These are phyloP conservation scores for Drosophila burlai DNA, from an alignment of 1,140 invertebrate species.

Conservation along the genomic window DNA sequence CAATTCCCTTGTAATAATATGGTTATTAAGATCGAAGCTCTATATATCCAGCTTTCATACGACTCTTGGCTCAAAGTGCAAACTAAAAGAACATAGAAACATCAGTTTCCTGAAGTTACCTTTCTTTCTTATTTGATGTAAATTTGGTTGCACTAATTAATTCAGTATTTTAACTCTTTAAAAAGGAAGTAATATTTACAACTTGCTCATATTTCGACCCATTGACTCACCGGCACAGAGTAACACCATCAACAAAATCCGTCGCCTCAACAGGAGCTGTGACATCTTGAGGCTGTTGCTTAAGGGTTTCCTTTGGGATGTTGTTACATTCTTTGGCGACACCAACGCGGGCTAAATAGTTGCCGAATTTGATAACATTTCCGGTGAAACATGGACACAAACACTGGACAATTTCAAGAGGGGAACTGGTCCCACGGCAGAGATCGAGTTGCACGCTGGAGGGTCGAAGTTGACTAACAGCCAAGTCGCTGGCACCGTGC, in stretches of 20 bases:
- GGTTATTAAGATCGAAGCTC: too few species aligned
- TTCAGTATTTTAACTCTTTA: neutral
- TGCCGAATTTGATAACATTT: slow-evolving; percentile 31
- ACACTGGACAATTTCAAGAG: slow-evolving; percentile 6
- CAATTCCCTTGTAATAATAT: too few species aligned
- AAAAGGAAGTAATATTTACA: neutral
- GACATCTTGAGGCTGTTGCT: slow-evolving; percentile 39
- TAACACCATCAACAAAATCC: slow-evolving; percentile 49
- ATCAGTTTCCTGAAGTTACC: rapidly evolving
- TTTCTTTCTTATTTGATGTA: neutral
- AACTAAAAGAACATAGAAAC: neutral
- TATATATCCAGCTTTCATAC: too few species aligned
- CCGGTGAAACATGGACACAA: neutral
- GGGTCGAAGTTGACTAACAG: slow-evolving; percentile 48
- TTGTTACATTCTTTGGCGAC: slow-evolving; percentile 24
- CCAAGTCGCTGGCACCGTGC: slow-evolving; percentile 5
- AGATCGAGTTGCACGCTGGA: slow-evolving; percentile 49
- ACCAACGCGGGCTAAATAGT: slow-evolving; percentile 30
- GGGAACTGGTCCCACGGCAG: slow-evolving; percentile 18
- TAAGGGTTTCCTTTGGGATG: neutral
- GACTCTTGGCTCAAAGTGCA: too few species aligned
- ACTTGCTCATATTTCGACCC: neutral
- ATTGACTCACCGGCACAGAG: slow-evolving; percentile 47
- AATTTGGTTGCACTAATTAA: too few species aligned
- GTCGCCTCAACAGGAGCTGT: slow-evolving; percentile 4